Evolutionary conservation across 2,888 invertebrate genomes (phyloP).

Genomic region (Microplitis manilae): DNA sequence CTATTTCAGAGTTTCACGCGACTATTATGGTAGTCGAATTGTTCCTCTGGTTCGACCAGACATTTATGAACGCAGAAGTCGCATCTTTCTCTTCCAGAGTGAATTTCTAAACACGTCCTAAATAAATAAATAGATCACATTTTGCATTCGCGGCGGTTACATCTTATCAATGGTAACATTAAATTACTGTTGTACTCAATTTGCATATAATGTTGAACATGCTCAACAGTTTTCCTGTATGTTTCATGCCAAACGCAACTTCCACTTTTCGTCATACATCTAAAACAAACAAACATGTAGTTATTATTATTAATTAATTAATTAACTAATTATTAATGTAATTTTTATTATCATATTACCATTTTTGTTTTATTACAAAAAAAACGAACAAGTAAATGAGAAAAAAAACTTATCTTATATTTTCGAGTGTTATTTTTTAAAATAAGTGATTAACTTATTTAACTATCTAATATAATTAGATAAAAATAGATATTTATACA

Average conservation of each 20-base stretch:
- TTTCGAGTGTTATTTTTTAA: conserved; percentile 40
- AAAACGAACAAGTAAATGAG: conserved; percentile 54
- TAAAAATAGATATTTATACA: conserved; percentile 16
- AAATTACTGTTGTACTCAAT: conserved; percentile 73
- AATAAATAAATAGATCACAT: conserved; percentile 41
- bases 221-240: conserved; percentile 76
- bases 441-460: conserved; percentile 13
- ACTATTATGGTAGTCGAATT: no score
- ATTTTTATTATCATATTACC: conserved; percentile 57
- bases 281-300: conserved; percentile 67
- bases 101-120: neutral
- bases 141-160: conserved; percentile 62
- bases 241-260: conserved; percentile 79
- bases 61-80: no score
- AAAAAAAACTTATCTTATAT: conserved; percentile 53
- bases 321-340: conserved; percentile 55
- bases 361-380: conserved; percentile 60
- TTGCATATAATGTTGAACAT: conserved; percentile 80
- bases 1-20: no score
- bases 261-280: conserved; percentile 73
- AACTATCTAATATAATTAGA: conserved; percentile 27
- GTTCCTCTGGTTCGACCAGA: no score
- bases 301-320: conserved; percentile 35
- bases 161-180: conserved; percentile 66
- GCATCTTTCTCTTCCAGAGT: no score